phyloP scores from a whole-genome alignment of 2,888 invertebrate species.

The Girardia tigrina region DNA sequence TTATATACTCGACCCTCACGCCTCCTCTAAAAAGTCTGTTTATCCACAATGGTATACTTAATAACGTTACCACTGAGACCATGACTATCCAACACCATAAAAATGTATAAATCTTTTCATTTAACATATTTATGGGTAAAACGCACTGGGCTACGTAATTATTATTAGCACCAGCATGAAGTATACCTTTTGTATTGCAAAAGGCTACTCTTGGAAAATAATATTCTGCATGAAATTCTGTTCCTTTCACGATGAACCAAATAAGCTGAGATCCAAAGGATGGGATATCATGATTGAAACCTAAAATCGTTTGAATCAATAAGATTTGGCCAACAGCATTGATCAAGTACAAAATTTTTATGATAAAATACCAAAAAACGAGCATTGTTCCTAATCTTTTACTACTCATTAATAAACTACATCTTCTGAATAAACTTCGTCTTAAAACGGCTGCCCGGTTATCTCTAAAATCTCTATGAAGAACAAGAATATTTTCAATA shows the following conservation, averaged over 20 bases:
- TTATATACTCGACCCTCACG: background rate
- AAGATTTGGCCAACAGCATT: background rate
- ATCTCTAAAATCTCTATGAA: background rate
- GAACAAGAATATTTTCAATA: constrained; percentile 13
- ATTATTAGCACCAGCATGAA: background rate
- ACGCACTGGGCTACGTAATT: background rate
- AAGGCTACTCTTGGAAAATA: background rate
- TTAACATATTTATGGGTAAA: background rate
- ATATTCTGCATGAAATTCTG: background rate
- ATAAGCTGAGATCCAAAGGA: background rate
- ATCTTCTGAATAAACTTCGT: background rate
- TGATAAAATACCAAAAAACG: background rate
- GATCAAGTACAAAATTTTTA: background rate
- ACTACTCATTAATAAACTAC: constrained; percentile 11
- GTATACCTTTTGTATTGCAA: background rate
- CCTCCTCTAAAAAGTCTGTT: background rate
- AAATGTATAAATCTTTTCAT: constrained; percentile 5
- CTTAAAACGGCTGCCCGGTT: background rate
- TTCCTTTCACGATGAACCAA: background rate
- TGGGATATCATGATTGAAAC: background rate
- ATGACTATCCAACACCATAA: background rate
- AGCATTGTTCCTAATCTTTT: background rate
- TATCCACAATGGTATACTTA: background rate
- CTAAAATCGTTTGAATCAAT: background rate
- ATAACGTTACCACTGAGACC: background rate